Conservation (phyloP, 1,140 invertebrate genomes). For the Antheraea mylitta region DNA sequence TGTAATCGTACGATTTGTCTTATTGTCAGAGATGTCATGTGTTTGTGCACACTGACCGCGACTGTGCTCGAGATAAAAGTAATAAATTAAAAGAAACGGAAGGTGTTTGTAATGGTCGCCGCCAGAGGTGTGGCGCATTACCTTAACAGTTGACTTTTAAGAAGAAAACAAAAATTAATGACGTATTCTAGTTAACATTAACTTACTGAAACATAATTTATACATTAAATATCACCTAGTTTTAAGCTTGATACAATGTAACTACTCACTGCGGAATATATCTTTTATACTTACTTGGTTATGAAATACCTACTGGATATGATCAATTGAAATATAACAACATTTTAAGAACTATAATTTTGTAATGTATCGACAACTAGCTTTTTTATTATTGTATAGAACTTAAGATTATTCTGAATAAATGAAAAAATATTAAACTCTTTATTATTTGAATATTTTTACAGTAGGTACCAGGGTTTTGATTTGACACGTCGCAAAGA, state of each 20-base stretch:
- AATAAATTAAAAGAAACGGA: conserved; percentile 73
- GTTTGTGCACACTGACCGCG: conserved; percentile 72
- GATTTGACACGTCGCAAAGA: too few relatives aligned
- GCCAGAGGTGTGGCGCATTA: conserved; percentile 51
- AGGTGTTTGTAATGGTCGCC: conserved; percentile 67
- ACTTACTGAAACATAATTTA: not conserved
- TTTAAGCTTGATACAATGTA: too few relatives aligned
- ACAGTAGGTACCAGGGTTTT: too few relatives aligned
- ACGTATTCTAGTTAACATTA: not conserved
- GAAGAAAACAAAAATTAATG: not conserved
- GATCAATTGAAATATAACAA: too few relatives aligned
- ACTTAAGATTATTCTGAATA: too few relatives aligned
- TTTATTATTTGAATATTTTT: too few relatives aligned
- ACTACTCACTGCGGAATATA: too few relatives aligned
- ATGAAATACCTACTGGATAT: too few relatives aligned
- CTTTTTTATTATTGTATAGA: too few relatives aligned
- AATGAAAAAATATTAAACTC: not conserved
- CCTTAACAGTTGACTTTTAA: conserved; percentile 39
- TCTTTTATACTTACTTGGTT: too few relatives aligned
- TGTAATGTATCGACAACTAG: too few relatives aligned
- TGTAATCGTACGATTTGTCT: conserved; percentile 77
- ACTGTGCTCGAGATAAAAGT: conserved; percentile 71
- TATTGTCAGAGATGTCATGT: conserved; percentile 71
- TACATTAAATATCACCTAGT: not conserved
- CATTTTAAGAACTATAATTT: too few relatives aligned